Evolutionary conservation across 2,888 invertebrate genomes (phyloP), one percentile per base, ranked within the genome.

Genomic region (Drosophila cognata): DNA sequence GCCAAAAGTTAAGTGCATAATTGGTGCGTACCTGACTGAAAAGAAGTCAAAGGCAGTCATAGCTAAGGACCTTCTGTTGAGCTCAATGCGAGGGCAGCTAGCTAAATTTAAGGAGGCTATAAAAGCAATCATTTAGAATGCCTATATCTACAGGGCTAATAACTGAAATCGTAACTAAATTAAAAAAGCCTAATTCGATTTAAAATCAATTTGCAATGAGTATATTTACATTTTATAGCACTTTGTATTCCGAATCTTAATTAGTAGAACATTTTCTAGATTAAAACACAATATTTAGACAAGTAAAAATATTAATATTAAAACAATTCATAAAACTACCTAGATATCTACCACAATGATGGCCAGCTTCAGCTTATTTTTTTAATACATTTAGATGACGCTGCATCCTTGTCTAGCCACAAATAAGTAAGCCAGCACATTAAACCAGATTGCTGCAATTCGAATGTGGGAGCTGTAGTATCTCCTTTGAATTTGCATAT

Each of bases 401-500:
- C 7, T 33, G 48, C 8, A 21, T 38, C 21, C 10, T 28, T 46
- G n/a, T 66, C 21, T 4, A 11, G 35, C 33, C 38, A 41, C 18
- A 38, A 28, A 16, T 35, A 8, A 21, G 25, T n/a, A 36, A 46
- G n/a, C 18, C 31, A 10, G 38, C 43, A 64, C 35, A 65, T 65
- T 61, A 33, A 29, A 60, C 21, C 36, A 60, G 59, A 38, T 46
- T 28, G 11, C 33, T 36, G 43, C 33, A 41, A 21, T 2, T 1
- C 48, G 16, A 59, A 35, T 52, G 38, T 18, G 25, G 35, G 8
- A 25, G 36, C 36, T 60, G 57, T 21, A 68, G 58, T 55, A 43
- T 33, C 41, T 50, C 21, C 31, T 55, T 31, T 41, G 51, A 58
- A 74, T 74, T 77, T 81, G 74, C 79, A 81, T 81, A 63, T 68